Conservation (phyloP, 2,888 invertebrate species). For the Tinea pellionella region DNA sequence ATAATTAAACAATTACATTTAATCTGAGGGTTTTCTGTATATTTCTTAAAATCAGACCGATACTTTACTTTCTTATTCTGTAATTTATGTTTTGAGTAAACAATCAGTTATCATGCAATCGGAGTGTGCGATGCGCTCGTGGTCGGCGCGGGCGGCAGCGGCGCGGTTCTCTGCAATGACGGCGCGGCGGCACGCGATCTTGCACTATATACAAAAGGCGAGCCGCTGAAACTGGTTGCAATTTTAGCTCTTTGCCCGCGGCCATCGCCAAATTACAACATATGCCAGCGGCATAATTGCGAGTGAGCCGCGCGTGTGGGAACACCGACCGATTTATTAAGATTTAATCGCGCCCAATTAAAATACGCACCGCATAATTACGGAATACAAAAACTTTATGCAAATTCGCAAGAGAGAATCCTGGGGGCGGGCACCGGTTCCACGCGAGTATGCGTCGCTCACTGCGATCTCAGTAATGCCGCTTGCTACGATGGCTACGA, state of each 20-base stretch:
- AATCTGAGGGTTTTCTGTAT: too few relatives aligned
- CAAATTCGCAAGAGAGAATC: slow-evolving; percentile 31
- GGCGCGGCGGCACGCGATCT: slow-evolving; percentile 2
- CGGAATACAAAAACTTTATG: slow-evolving; percentile 48
- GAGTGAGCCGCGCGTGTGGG: slow-evolving; percentile 46
- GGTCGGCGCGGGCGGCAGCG: not conserved
- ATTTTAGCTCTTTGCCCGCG: slow-evolving; percentile 51
- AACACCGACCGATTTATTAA: slow-evolving; percentile 61
- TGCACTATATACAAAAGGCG: slow-evolving; percentile 1
- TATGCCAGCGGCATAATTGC: slow-evolving; percentile 52
- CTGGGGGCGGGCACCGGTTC: slow-evolving; percentile 21
- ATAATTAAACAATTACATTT: too few relatives aligned
- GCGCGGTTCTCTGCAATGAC: not conserved
- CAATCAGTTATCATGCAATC: not conserved
- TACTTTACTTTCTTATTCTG: not conserved
- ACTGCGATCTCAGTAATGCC: not conserved
- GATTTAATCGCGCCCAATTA: slow-evolving; percentile 63
- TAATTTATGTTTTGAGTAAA: slow-evolving; percentile 6
- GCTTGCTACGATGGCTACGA: slow-evolving; percentile 16
- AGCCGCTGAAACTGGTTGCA: slow-evolving; percentile 39
- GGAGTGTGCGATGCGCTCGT: not conserved
- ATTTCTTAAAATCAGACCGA: not conserved
- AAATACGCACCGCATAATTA: slow-evolving; percentile 56
- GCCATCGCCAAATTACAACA: slow-evolving; percentile 54
- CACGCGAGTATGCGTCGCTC: slow-evolving; percentile 24